Percentiles rank a stretch among this genome's conserved stretches.
These are phyloP conservation scores for Rhopalosiphum maidis DNA, from an alignment of 1,140 invertebrate genomes.

Conservation along the genomic window DNA sequence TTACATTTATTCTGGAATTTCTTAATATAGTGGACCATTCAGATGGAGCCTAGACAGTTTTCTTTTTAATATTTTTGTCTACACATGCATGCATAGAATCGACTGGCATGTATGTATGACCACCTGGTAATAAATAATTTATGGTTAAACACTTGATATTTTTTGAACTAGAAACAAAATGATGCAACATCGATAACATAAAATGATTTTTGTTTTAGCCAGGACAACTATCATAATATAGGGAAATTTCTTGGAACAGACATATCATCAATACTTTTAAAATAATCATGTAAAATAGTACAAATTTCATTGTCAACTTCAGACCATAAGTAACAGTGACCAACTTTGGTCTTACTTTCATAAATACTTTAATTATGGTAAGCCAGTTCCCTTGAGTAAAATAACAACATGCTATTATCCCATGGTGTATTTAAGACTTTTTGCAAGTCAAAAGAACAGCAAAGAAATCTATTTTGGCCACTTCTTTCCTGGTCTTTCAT, in stretches of 20 bases:
- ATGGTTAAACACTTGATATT: constrained; percentile 3
- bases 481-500: constrained; percentile 4
- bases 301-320: constrained; percentile 40
- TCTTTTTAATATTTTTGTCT: constrained; percentile 42
- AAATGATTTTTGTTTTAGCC: constrained; percentile 36
- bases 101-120: constrained; percentile 41
- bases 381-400: constrained; percentile 7
- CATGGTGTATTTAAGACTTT: constrained; percentile 32
- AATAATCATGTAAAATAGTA: constrained; percentile 23
- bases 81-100: constrained; percentile 38
- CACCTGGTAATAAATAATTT: constrained; percentile 38
- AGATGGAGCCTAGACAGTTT: neutral
- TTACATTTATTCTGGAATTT: neutral
- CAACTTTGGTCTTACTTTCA: constrained; percentile 16
- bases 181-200: neutral
- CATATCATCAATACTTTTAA: constrained; percentile 12
- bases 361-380: constrained; percentile 41
- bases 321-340: constrained; percentile 35
- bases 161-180: neutral
- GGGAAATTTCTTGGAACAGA: constrained; percentile 10
- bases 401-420: constrained; percentile 30
- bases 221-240: neutral
- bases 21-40: neutral
- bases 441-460: neutral
- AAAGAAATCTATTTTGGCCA: constrained; percentile 35